Evolutionary conservation across 2,888 invertebrate species (phyloP).

Genomic region (Adelphocoris suturalis): DNA sequence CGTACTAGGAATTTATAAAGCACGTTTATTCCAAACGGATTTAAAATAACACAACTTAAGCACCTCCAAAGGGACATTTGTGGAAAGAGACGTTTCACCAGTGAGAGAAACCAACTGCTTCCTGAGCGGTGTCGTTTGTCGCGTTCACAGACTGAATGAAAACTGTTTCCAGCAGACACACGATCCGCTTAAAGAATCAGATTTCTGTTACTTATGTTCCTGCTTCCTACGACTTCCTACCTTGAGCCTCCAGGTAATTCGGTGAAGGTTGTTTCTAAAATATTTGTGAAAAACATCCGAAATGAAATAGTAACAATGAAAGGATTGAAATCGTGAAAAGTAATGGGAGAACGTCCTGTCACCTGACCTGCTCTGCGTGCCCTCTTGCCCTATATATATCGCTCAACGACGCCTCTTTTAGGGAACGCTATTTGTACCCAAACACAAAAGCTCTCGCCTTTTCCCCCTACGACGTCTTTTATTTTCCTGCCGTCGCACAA

Average conservation of each 20-base stretch:
- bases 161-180: conserved; percentile 46
- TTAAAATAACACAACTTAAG: not conserved
- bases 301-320: conserved; percentile 54
- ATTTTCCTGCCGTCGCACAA: conserved; percentile 35
- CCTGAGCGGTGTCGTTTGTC: conserved; percentile 3
- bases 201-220: conserved; percentile 49
- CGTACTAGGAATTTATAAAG: not conserved
- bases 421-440: conserved; percentile 61
- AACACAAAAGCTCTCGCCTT: conserved; percentile 51
- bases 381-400: not conserved
- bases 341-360: conserved; percentile 68
- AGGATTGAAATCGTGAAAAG: conserved; percentile 48
- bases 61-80: not conserved
- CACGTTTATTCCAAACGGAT: not conserved
- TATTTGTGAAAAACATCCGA: conserved; percentile 65
- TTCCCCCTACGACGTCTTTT: conserved; percentile 53
- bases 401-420: not conserved
- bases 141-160: not conserved
- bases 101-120: conserved; percentile 20
- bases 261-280: conserved; percentile 43
- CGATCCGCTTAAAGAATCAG: conserved; percentile 55
- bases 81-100: not conserved
- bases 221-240: conserved; percentile 47
- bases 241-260: not conserved
- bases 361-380: conserved; percentile 47